Percentiles rank a stretch among this genome's conserved stretches.
These are phyloP conservation scores for Sitophilus oryzae DNA, from an alignment of 1,140 invertebrate species.

Conservation along the genomic window DNA sequence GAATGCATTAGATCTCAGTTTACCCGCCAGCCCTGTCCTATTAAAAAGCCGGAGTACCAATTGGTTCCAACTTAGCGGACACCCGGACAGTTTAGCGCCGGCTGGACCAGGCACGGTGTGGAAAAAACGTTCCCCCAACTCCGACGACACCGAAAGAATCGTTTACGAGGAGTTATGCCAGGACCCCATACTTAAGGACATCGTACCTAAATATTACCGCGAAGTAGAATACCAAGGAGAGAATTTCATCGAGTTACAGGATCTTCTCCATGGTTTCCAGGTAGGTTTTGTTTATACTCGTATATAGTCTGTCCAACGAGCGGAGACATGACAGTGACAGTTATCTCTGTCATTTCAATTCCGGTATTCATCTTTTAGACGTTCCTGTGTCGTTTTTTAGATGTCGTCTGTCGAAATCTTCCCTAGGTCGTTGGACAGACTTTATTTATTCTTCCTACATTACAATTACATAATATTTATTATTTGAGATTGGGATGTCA, in stretches of 20 bases:
- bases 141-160: slow-evolving; percentile 70
- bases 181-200: slow-evolving; percentile 66
- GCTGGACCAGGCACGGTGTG: slow-evolving; percentile 90
- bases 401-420: too few species aligned
- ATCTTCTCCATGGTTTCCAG: slow-evolving; percentile 75
- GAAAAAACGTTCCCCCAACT: slow-evolving; percentile 68
- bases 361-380: too few species aligned
- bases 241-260: slow-evolving; percentile 85
- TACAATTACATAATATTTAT: too few species aligned
- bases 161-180: slow-evolving; percentile 77
- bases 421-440: too few species aligned
- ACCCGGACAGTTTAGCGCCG: slow-evolving; percentile 86
- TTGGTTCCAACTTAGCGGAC: slow-evolving; percentile 93
- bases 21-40: slow-evolving; percentile 82
- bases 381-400: too few species aligned
- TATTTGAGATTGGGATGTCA: too few species aligned
- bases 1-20: slow-evolving; percentile 89
- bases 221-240: slow-evolving; percentile 82
- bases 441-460: too few species aligned
- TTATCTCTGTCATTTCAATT: too few species aligned
- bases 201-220: slow-evolving; percentile 81
- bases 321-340: too few species aligned
- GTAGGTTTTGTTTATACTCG: slow-evolving; percentile 35
- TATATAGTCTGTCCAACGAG: too few species aligned
- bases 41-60: slow-evolving; percentile 61